Evolutionary conservation across 2,888 invertebrate genomes (phyloP).

Genomic region (Embidobia sp.): DNA sequence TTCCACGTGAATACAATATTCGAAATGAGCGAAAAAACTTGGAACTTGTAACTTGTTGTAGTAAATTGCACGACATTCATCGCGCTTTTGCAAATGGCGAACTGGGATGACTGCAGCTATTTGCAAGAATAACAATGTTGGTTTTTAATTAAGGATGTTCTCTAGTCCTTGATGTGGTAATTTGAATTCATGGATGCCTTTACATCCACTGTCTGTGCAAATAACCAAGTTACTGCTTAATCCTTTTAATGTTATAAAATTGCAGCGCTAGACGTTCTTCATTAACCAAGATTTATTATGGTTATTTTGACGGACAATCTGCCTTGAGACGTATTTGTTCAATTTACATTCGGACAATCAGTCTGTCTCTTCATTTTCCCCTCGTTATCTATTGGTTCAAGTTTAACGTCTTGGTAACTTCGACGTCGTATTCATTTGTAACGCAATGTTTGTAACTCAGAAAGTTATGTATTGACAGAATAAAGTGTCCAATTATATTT

Average conservation of each 20-base stretch:
- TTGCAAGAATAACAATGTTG: conserved; percentile 47
- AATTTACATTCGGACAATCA: background rate
- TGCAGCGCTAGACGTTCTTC: conserved; percentile 6
- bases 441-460: no score
- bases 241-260: conserved; percentile 34
- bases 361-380: background rate
- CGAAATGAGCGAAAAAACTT: conserved; percentile 24
- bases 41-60: no score
- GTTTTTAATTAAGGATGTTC: conserved; percentile 54
- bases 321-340: background rate
- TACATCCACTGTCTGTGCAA: conserved; percentile 21
- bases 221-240: conserved; percentile 38
- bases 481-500: no score
- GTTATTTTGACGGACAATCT: background rate
- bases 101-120: conserved; percentile 25
- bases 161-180: conserved; percentile 33
- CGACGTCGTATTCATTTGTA: no score
- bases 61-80: conserved; percentile 45
- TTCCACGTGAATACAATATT: conserved; percentile 17
- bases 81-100: conserved; percentile 15
- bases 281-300: conserved; percentile 37
- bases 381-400: no score
- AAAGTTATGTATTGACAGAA: no score
- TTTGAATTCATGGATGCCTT: conserved; percentile 47
- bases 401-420: no score